Percentiles rank a stretch among this genome's conserved stretches.
These are phyloP conservation scores for Crotalus viridis DNA, from an alignment of 2,113 vertebrate species.

Conservation along the genomic window DNA sequence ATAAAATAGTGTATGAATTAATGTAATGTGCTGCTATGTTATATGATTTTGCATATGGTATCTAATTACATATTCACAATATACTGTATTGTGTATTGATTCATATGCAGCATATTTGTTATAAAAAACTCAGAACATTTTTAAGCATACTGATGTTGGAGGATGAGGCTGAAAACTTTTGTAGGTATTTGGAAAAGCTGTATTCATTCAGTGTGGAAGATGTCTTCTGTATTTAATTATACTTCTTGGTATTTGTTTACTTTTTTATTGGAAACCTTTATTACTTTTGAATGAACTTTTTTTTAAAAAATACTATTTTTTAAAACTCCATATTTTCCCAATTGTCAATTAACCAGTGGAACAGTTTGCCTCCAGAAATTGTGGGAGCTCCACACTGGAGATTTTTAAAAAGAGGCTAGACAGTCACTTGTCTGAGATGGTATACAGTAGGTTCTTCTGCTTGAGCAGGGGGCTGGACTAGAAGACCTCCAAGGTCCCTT, in stretches of 20 bases:
- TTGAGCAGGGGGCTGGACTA: too few species aligned
- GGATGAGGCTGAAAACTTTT: not conserved
- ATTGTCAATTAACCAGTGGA: not conserved
- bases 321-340: not conserved
- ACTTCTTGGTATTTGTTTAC: not conserved
- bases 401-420: too few species aligned
- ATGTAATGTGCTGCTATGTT: not conserved
- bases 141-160: not conserved
- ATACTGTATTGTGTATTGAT: not conserved
- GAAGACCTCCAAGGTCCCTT: too few species aligned
- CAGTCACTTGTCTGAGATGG: too few species aligned
- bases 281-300: not conserved
- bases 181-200: rapidly evolving
- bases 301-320: conserved; percentile 20
- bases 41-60: not conserved
- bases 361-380: too few species aligned
- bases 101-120: not conserved
- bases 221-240: conserved; percentile 6
- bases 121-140: not conserved
- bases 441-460: too few species aligned
- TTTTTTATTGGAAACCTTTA: not conserved
- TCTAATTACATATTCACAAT: not conserved
- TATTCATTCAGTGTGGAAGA: not conserved
- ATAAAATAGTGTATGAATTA: not conserved
- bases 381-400: too few species aligned